A percentile compares a stretch with the other conserved stretches of the same genome.
These are phyloP conservation scores for Hybognathus amarus DNA, from an alignment of 2,797 vertebrate species.

Conservation along the genomic window DNA sequence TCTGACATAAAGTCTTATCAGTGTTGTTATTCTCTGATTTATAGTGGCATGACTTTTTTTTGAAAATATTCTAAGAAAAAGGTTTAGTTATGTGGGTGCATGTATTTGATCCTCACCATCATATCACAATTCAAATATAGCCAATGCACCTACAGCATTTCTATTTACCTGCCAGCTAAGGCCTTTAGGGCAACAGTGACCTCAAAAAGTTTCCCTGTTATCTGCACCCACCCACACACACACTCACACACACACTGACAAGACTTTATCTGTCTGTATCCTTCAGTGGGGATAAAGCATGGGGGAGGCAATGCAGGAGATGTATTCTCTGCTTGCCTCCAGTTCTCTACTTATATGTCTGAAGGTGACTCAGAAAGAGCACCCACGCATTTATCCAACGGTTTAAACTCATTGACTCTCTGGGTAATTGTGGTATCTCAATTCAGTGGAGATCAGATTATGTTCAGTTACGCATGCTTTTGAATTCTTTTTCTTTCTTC, in stretches of 20 bases:
- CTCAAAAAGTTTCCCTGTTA: constrained; percentile 35
- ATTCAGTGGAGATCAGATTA: background rate
- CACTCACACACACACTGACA: background rate
- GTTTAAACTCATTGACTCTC: constrained; percentile 31
- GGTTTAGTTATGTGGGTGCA: background rate
- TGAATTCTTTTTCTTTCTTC: background rate
- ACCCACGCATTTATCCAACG: background rate
- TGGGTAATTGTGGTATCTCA: background rate
- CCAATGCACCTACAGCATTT: background rate
- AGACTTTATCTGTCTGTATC: constrained; percentile 62
- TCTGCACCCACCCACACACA: constrained; percentile 33
- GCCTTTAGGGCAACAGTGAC: constrained; percentile 41
- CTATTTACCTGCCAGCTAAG: constrained; percentile 28
- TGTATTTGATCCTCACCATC: background rate
- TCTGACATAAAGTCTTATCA: background rate
- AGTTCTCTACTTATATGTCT: constrained; percentile 12
- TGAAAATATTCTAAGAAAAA: background rate
- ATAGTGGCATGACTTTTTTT: background rate
- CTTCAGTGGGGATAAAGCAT: constrained; percentile 17
- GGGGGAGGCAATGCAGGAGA: background rate
- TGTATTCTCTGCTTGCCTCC: background rate
- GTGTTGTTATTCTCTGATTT: background rate
- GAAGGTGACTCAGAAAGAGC: constrained; percentile 4
- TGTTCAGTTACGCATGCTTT: background rate
- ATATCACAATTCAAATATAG: constrained; percentile 7